Base-by-base conservation (phyloP, 2,888 invertebrate genomes). In the Dryobotodes eremita region DNA sequence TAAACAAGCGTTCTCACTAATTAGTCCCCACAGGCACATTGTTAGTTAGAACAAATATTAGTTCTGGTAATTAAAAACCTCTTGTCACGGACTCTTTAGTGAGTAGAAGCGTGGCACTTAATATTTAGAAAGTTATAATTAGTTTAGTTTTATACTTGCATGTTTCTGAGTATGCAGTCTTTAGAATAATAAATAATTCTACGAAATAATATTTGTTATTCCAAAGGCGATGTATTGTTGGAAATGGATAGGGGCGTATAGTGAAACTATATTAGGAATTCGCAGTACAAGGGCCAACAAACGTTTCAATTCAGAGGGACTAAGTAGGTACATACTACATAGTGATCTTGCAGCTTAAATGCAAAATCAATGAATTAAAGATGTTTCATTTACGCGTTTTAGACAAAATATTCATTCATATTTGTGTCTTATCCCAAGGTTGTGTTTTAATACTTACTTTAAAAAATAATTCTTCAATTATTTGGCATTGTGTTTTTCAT, bases 81-180 rank as follows among this genome's bases (percentile, higher is more conserved):
- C 75, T 70, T 48, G 48, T 55, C 15, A 72, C 48, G 46, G 31
- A 61, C 10, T 72, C 31, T 20, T 69, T 48, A 48, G 71, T 69
- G 46, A 69, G 66, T 50, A 46, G 31, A 79, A 79, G 65, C 65
- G 23, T 71, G 71, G 71, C 48, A 55, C 13, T 36, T 73, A 53
- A 23, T 61, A 62, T 55, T 73, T 83, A 77, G 83, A 83, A 71
- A 77, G 70, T 66, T 83, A 48, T 68, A 82, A 82, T 86, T 77
- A 82, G 71, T 83, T 72, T 11, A 57, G 76, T 71, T 74, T 53
- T 42, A 36, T 53, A 36, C 15, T 23, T 36, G 77, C 71, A 59
- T 59, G 66, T 17, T 70, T 73, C 57, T 69, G 36, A n/a, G 55
- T 64, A 74, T 55, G 20, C 20, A 50, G n/a, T 48, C 23, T 50